Percentiles rank a stretch among this genome's conserved stretches.
Evolutionary conservation across 2,113 vertebrate genomes (phyloP).

Genomic region (Chamaea fasciata): DNA sequence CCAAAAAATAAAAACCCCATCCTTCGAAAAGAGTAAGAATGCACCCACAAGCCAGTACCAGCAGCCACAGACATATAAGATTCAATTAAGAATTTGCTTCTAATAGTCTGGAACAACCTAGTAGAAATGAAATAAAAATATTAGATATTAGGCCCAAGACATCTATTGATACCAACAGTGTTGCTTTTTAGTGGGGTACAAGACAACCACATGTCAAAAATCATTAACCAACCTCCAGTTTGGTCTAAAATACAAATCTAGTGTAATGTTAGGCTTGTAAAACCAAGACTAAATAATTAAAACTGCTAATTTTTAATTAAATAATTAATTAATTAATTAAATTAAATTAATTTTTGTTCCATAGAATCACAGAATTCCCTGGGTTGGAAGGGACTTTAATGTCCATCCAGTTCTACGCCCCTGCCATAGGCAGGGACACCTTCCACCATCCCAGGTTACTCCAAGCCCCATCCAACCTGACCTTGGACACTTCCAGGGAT

Average conservation of each 20-base stretch:
- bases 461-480: accelerated
- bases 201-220: neutral
- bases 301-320: neutral
- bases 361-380: neutral
- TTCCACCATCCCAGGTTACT: neutral
- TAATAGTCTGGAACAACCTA: neutral
- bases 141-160: neutral
- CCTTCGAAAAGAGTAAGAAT: neutral
- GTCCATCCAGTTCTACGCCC: accelerated
- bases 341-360: no score
- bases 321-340: no score
- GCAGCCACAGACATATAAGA: neutral
- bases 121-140: neutral
- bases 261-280: neutral
- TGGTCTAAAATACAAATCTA: neutral
- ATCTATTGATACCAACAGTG: neutral
- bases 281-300: neutral
- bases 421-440: neutral
- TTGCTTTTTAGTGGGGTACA: neutral
- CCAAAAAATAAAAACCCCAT: neutral
- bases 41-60: neutral
- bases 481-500: neutral
- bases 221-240: neutral
- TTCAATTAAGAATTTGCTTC: neutral
- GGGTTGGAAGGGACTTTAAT: neutral